Evolutionary conservation across 2,797 vertebrate species (phyloP).

Genomic region (Podarcis lilfordi): DNA sequence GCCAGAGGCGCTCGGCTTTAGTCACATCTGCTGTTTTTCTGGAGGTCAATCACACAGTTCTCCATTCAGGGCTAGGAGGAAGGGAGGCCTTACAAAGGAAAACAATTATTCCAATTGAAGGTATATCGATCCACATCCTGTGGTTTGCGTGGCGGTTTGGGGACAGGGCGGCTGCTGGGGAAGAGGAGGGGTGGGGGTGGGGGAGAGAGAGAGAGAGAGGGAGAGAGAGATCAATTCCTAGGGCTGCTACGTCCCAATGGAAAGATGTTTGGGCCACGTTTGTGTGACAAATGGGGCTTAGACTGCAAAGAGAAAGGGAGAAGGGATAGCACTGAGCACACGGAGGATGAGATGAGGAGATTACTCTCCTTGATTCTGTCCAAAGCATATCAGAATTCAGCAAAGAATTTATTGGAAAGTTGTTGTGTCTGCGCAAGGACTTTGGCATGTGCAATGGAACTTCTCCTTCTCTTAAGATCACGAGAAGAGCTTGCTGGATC

Average conservation of each 20-base stretch:
- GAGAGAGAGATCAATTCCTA: slow-evolving; percentile 68
- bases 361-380: not conserved
- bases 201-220: slow-evolving; percentile 67
- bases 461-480: too few species aligned
- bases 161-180: slow-evolving; percentile 70
- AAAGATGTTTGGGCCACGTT: slow-evolving; percentile 40
- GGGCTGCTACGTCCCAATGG: slow-evolving; percentile 67
- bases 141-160: slow-evolving; percentile 75
- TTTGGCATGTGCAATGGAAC: too few species aligned
- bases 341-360: not conserved
- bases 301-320: slow-evolving; percentile 47
- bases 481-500: too few species aligned
- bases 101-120: slow-evolving; percentile 79
- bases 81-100: slow-evolving; percentile 76
- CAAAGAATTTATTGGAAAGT: not conserved
- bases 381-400: slow-evolving; percentile 11
- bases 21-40: slow-evolving; percentile 81
- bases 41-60: slow-evolving; percentile 75
- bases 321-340: slow-evolving; percentile 6
- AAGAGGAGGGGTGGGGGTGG: slow-evolving; percentile 1
- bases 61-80: slow-evolving; percentile 74
- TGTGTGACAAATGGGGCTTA: slow-evolving; percentile 37
- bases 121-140: slow-evolving; percentile 76
- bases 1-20: slow-evolving; percentile 69
- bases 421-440: too few species aligned